phyloP scores from a whole-genome alignment of 1,140 invertebrate species.

The Brachionus rotundiformis region DNA sequence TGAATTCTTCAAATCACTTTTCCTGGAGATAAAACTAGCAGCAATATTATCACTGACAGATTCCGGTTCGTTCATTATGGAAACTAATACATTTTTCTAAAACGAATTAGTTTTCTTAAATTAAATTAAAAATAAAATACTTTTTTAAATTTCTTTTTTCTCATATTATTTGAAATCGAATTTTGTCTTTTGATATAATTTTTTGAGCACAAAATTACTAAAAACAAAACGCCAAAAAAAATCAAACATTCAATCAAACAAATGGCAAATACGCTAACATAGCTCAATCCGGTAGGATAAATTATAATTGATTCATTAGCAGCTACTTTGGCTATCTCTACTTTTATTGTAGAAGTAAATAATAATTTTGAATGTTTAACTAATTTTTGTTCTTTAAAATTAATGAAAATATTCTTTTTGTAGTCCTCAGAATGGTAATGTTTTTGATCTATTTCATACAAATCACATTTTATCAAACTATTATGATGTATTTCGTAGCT shows the following conservation, averaged over 20 bases:
- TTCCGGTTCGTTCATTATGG: background rate
- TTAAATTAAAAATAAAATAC: background rate
- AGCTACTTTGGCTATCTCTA: background rate
- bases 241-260: background rate
- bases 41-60: background rate
- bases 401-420: conserved; percentile 1
- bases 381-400: background rate
- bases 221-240: background rate
- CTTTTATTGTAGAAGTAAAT: background rate
- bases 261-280: background rate
- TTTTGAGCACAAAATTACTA: background rate
- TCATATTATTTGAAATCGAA: background rate
- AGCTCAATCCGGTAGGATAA: background rate
- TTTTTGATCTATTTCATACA: conserved; percentile 5
- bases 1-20: background rate
- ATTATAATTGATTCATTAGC: background rate
- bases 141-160: background rate
- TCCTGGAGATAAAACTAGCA: background rate
- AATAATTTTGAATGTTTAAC: background rate
- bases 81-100: background rate
- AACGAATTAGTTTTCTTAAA: background rate
- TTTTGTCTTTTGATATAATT: background rate
- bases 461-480: conserved; percentile 11
- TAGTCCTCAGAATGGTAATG: conserved; percentile 10
- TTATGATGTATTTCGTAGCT: background rate